Evolutionary conservation across 2,888 invertebrate species (phyloP).

Genomic region (Limnephilus rhombicus): DNA sequence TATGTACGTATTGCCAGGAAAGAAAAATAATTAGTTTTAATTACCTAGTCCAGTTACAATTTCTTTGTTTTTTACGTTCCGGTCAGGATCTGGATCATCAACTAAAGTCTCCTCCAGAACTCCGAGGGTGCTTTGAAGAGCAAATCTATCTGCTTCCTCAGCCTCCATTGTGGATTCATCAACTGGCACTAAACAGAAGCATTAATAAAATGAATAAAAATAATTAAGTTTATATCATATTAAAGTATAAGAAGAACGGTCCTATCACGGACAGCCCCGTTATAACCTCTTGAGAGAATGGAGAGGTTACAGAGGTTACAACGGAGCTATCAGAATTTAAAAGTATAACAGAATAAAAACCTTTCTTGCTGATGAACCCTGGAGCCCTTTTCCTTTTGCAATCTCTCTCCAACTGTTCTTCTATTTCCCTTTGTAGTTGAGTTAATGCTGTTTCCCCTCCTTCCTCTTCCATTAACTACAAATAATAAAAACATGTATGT

Average conservation of each 20-base stretch:
- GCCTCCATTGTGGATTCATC: constrained; percentile 71
- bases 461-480: constrained; percentile 77
- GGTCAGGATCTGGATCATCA: constrained; percentile 67
- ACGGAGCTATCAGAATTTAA: not conserved
- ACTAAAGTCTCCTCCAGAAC: constrained; percentile 73
- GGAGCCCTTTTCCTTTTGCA: constrained; percentile 73
- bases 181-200: constrained; percentile 56
- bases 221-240: not conserved
- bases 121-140: constrained; percentile 73
- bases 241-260: not conserved
- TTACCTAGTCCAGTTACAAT: constrained; percentile 73
- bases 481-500: constrained; percentile 51
- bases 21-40: not conserved
- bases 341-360: not conserved
- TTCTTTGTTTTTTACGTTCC: constrained; percentile 6
- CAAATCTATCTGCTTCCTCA: constrained; percentile 74
- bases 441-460: constrained; percentile 83
- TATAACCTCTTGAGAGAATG: not conserved
- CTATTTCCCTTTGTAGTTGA: constrained; percentile 91
- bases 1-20: not conserved
- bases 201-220: not conserved
- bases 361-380: constrained; percentile 37
- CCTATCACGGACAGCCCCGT: not conserved
- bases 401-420: constrained; percentile 86
- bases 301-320: not conserved